A percentile compares a stretch with the other conserved stretches of the same genome.
phyloP scores from a whole-genome alignment of 2,797 vertebrate species.

The Rhinatrema bivittatum region DNA sequence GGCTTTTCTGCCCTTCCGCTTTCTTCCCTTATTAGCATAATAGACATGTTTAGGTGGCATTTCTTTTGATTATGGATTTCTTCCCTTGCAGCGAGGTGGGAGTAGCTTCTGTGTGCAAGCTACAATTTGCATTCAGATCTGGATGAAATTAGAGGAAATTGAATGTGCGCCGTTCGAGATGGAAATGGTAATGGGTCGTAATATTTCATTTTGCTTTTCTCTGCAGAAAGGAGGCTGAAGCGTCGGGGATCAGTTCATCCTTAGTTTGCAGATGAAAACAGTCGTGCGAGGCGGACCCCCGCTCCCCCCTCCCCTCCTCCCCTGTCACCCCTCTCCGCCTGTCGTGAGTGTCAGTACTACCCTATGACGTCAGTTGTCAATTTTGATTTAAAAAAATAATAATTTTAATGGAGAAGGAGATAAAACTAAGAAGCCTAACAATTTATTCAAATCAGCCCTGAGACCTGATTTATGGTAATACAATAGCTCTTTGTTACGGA shows the following conservation, averaged over 20 bases:
- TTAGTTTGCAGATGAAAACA: constrained; percentile 5
- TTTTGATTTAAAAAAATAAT: fast-evolving
- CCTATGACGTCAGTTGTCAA: background rate
- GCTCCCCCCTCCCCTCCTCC: too few relatives aligned
- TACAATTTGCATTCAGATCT: constrained; percentile 9
- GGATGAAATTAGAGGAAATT: constrained; percentile 14
- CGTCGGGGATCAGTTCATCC: background rate
- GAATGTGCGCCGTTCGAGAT: constrained; percentile 28
- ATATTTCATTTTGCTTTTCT: constrained; percentile 25
- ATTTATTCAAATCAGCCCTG: too few relatives aligned
- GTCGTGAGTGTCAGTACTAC: too few relatives aligned
- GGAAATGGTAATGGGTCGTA: constrained; percentile 38
- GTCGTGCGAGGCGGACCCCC: constrained; percentile 1
- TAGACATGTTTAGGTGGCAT: background rate
- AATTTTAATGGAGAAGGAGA: too few relatives aligned
- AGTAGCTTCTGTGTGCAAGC: constrained; percentile 13
- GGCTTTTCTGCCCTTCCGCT: background rate
- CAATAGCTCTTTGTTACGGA: too few relatives aligned
- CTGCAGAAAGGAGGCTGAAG: background rate
- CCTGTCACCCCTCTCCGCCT: too few relatives aligned
- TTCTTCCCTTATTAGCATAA: background rate
- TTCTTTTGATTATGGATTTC: background rate
- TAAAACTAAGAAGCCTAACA: too few relatives aligned
- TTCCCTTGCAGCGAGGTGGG: constrained; percentile 1
- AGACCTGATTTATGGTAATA: too few relatives aligned